Evolutionary conservation across 2,797 vertebrate species (phyloP).

Genomic region (Amniataba percoides): DNA sequence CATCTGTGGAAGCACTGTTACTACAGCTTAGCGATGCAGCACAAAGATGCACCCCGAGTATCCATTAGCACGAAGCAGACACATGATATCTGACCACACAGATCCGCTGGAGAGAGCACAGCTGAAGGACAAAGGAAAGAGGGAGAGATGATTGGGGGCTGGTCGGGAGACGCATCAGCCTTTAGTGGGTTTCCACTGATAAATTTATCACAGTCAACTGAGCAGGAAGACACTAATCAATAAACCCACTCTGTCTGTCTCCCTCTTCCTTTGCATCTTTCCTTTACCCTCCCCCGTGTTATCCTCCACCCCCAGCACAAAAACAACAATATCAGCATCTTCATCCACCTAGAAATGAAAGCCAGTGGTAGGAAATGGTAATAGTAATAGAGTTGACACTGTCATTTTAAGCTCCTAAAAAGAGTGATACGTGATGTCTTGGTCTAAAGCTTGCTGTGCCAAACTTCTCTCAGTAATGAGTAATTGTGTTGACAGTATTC

Average conservation of each 20-base stretch:
- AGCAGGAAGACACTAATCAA: slow-evolving; percentile 75
- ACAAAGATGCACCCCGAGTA: slow-evolving; percentile 47
- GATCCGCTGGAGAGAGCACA: slow-evolving; percentile 64
- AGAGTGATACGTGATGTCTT: not conserved
- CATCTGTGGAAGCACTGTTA: not conserved
- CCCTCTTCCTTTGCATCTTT: slow-evolving; percentile 21
- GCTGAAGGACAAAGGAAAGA: slow-evolving; percentile 79
- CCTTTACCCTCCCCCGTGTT: slow-evolving; percentile 9
- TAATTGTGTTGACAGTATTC: not conserved
- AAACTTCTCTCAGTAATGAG: not conserved
- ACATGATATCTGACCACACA: slow-evolving; percentile 77
- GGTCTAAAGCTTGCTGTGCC: not conserved
- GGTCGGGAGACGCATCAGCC: slow-evolving; percentile 44
- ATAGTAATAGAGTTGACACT: not conserved
- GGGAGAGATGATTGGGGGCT: slow-evolving; percentile 31
- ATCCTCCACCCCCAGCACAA: slow-evolving; percentile 15
- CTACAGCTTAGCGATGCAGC: slow-evolving; percentile 30
- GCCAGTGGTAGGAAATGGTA: not conserved
- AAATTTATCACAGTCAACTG: slow-evolving; percentile 76
- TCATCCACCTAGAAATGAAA: slow-evolving; percentile 17
- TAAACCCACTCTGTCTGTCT: slow-evolving; percentile 55
- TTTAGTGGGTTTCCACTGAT: slow-evolving; percentile 68
- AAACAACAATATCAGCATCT: slow-evolving; percentile 18
- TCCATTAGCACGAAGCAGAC: slow-evolving; percentile 76
- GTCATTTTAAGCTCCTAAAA: not conserved